Conservation (phyloP, 2,797 vertebrate species). For the Cephalopachus bancanus region DNA sequence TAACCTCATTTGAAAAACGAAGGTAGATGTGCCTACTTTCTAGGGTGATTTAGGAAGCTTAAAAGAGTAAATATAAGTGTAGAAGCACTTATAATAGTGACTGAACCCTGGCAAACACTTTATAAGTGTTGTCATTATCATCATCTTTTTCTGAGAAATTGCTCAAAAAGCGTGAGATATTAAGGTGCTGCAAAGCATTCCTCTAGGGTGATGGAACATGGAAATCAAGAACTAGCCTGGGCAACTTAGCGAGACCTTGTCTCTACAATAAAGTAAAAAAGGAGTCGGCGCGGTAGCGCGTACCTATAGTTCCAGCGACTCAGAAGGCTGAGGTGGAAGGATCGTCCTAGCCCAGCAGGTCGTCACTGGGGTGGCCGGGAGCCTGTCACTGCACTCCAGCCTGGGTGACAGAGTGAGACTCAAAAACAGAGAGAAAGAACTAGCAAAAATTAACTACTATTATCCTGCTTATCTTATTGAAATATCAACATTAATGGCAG, state of each 20-base stretch:
- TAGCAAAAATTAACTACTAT: background rate
- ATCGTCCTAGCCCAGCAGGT: too few species aligned
- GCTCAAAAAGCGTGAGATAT: background rate
- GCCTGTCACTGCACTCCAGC: too few species aligned
- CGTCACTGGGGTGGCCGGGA: too few species aligned
- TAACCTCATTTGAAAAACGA: background rate
- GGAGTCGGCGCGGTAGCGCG: too few species aligned
- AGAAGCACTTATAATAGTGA: background rate
- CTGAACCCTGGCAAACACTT: background rate
- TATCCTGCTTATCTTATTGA: background rate
- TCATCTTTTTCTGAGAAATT: slow-evolving; percentile 41
- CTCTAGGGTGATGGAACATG: background rate
- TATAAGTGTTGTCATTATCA: background rate
- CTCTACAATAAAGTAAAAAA: too few species aligned
- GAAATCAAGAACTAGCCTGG: slow-evolving; percentile 21
- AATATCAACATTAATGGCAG: background rate
- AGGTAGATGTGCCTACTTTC: background rate
- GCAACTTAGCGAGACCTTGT: too few species aligned
- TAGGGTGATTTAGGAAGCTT: background rate
- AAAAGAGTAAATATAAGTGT: background rate
- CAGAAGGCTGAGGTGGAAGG: too few species aligned
- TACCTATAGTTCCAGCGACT: too few species aligned
- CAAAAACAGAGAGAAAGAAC: background rate
- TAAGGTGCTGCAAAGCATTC: background rate
- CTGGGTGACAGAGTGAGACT: too few species aligned